A percentile compares a stretch with the other conserved stretches of the same genome.
Evolutionary conservation across 2,888 invertebrate species (phyloP).

Genomic region (Hetaerina titia): DNA sequence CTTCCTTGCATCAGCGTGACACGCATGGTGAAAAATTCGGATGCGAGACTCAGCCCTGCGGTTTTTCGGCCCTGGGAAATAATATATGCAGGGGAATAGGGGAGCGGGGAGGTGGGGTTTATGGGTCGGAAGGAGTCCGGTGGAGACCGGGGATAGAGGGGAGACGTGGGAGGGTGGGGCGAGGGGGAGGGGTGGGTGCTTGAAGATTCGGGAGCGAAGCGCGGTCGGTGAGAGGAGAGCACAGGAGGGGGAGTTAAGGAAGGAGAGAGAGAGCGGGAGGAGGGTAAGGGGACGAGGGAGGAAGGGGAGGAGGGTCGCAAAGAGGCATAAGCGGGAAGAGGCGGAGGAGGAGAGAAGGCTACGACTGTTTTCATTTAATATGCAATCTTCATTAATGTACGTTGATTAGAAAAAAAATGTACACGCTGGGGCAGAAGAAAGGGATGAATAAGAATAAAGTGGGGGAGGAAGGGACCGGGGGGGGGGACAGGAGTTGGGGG

Average conservation of each 20-base stretch:
- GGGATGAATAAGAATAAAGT: conserved; percentile 65
- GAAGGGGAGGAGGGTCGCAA: conserved; percentile 45
- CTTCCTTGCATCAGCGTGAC: background rate
- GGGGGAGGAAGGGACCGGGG: conserved; percentile 1
- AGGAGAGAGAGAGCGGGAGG: background rate
- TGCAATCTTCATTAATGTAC: conserved; percentile 69
- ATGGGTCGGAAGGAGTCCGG: background rate
- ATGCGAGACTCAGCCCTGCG: background rate
- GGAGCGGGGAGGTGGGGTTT: background rate
- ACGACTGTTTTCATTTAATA: conserved; percentile 69
- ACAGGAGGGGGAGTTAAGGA: background rate
- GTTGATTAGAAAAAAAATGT: conserved; percentile 68
- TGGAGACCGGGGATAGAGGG: background rate
- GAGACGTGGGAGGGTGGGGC: background rate
- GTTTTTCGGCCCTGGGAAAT: conserved; percentile 12
- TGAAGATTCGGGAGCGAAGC: background rate
- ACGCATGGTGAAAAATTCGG: background rate
- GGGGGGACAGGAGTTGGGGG: background rate
- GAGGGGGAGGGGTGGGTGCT: background rate
- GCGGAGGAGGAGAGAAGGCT: conserved; percentile 40
- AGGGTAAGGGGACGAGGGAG: background rate
- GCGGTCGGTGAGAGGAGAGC: background rate
- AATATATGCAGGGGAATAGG: background rate
- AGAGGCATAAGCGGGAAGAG: conserved; percentile 46
- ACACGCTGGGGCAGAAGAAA: conserved; percentile 61